Evolutionary conservation across 2,888 invertebrate species (phyloP), one percentile per base, ranked within the genome.

Genomic region (Rhingia campestris): DNA sequence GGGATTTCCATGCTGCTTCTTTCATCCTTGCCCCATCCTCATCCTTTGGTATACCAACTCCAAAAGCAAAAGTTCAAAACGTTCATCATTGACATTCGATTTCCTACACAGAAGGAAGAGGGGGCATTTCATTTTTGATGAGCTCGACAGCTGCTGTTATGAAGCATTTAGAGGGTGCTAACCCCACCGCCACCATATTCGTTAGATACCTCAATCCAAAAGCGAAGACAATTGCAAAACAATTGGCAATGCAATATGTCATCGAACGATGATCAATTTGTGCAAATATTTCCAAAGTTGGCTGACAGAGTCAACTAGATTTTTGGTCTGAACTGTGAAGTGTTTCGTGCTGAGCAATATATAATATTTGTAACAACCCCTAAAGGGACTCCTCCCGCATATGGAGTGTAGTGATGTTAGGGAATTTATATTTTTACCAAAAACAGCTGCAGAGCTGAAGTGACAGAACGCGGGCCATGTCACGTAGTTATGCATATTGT

Each of bases 221-320:
- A 66, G 63, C 58, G 58, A 47, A 74, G 73, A 74, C 84, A 80
- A 84, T 74, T 84, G 84, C 84, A 74, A 84, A 84, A 79, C 84
- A 84, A 84, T 84, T 80, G 74, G 54, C 58, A 74, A 54, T 74
- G 84, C 79, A 79, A 79, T 79, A 79, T 84, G 84, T 79, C 84
- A 84, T 70, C 79, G 69, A 75, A 61, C 74, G 79, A 79, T 84
- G 84, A 84, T 84, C 84, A 79, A 80, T 84, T 84, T 79, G 84
- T 79, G 79, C 84, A 84, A 84, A 84, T 84, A 84, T 80, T 84
- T 66, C 54, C 66, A 64, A 56, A 84, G 54, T 54, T 59, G 54
- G 54, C 58, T 80, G 84, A 80, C 84, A 66, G 59, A 80, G 79
- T 79, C 64, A 84, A 84, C 45, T 84, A 53, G 6, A n/a, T 10